These are phyloP conservation scores for Australoheros scitulus DNA, from an alignment of 2,113 vertebrate genomes.

Conservation along the genomic window DNA sequence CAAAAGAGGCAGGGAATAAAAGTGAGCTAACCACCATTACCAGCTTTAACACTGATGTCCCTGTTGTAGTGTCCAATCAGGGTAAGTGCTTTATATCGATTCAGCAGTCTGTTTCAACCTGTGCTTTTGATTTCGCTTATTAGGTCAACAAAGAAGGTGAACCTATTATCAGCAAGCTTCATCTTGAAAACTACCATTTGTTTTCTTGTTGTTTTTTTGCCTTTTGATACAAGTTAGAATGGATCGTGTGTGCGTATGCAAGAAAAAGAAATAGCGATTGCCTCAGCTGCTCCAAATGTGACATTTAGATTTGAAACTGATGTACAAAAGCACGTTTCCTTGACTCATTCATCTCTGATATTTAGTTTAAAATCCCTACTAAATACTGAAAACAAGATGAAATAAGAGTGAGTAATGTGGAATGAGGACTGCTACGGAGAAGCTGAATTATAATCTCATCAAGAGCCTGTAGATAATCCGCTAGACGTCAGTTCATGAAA, in stretches of 20 bases:
- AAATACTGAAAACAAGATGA: slow-evolving; percentile 59
- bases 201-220: slow-evolving; percentile 32
- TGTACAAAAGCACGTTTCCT: slow-evolving; percentile 44
- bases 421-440: slow-evolving; percentile 62
- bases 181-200: slow-evolving; percentile 66
- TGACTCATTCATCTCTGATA: slow-evolving; percentile 56
- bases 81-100: slow-evolving; percentile 78
- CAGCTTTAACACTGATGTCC: slow-evolving; percentile 59
- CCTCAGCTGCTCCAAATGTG: slow-evolving; percentile 36
- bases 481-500: slow-evolving; percentile 61
- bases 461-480: slow-evolving; percentile 67
- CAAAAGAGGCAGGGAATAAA: slow-evolving; percentile 37
- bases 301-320: slow-evolving; percentile 54
- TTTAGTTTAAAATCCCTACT: slow-evolving; percentile 69
- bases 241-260: not conserved
- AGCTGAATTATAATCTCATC: slow-evolving; percentile 78
- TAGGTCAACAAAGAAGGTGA: slow-evolving; percentile 70
- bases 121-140: slow-evolving; percentile 70
- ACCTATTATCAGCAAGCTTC: slow-evolving; percentile 69
- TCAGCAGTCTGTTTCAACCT: slow-evolving; percentile 54
- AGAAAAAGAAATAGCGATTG: not conserved
- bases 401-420: slow-evolving; percentile 65
- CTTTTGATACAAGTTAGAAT: slow-evolving; percentile 24
- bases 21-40: slow-evolving; percentile 46
- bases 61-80: slow-evolving; percentile 72